Evolutionary conservation across 2,888 invertebrate genomes (phyloP).

Genomic region (Amiota mariae): DNA sequence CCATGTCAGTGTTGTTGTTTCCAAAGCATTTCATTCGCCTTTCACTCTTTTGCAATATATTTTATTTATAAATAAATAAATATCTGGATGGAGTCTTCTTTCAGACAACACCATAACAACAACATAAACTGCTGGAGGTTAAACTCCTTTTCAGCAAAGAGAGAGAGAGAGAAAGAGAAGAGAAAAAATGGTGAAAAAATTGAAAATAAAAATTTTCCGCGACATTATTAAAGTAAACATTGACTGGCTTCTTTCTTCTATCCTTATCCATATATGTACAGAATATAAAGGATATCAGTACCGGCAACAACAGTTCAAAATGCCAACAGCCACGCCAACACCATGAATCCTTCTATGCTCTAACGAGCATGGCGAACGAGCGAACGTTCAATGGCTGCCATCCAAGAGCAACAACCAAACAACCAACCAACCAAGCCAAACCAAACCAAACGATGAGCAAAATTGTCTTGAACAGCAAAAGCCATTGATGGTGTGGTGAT

Average conservation of each 20-base stretch:
- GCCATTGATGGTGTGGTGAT: background rate
- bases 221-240: slow-evolving; percentile 68
- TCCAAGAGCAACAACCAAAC: slow-evolving; percentile 45
- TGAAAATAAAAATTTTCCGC: slow-evolving; percentile 67
- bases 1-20: too few species aligned
- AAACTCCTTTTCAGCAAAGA: slow-evolving; percentile 54
- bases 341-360: background rate
- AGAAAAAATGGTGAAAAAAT: slow-evolving; percentile 57
- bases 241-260: slow-evolving; percentile 35
- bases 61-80: slow-evolving; percentile 28
- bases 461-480: slow-evolving; percentile 1
- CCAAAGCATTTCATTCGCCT: too few species aligned
- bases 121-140: slow-evolving; percentile 51
- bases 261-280: background rate
- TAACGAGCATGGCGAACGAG: background rate
- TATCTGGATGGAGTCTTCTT: background rate
- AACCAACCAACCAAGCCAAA: slow-evolving; percentile 45
- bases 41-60: slow-evolving; percentile 15
- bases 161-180: background rate
- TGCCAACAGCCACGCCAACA: too few species aligned
- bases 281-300: background rate
- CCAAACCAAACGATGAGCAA: background rate
- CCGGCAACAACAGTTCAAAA: background rate
- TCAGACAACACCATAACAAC: background rate
- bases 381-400: background rate